Conservation (phyloP, 2,888 invertebrate species). For the Brenthis ino region DNA sequence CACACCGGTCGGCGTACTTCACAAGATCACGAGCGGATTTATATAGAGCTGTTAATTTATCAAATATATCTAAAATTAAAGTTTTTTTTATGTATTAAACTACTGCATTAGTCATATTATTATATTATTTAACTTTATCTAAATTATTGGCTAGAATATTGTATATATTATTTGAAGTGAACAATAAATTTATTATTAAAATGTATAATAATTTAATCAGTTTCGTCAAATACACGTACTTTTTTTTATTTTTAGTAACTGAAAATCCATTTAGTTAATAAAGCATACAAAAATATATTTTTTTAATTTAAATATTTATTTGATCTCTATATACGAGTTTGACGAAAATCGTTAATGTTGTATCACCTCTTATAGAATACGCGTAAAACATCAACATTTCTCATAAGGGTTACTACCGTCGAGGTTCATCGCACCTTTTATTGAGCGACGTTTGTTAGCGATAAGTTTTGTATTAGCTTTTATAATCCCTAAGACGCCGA, state of each 20-base stretch:
- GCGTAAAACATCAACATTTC: slow-evolving; percentile 64
- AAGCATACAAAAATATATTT: too few species aligned
- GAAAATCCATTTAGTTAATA: too few species aligned
- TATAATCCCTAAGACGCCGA: slow-evolving; percentile 59
- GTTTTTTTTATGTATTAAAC: background rate
- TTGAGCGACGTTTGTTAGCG: slow-evolving; percentile 78
- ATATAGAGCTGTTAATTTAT: slow-evolving; percentile 51
- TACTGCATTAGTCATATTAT: background rate
- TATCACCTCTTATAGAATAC: slow-evolving; percentile 52
- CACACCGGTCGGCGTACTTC: slow-evolving; percentile 75
- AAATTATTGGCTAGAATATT: too few species aligned
- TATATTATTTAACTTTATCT: too few species aligned
- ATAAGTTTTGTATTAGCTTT: slow-evolving; percentile 78
- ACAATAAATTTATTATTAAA: too few species aligned
- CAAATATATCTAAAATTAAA: background rate
- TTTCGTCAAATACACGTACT: too few species aligned
- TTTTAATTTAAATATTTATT: background rate
- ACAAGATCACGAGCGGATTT: slow-evolving; percentile 58
- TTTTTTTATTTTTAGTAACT: too few species aligned
- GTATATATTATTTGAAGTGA: too few species aligned
- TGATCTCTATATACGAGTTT: background rate
- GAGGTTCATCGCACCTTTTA: slow-evolving; percentile 78
- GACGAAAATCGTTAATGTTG: slow-evolving; percentile 27
- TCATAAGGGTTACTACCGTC: slow-evolving; percentile 77
- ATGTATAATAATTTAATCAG: too few species aligned